Conservation (phyloP, 2,797 vertebrate genomes). For the Cossypha heuglini region DNA sequence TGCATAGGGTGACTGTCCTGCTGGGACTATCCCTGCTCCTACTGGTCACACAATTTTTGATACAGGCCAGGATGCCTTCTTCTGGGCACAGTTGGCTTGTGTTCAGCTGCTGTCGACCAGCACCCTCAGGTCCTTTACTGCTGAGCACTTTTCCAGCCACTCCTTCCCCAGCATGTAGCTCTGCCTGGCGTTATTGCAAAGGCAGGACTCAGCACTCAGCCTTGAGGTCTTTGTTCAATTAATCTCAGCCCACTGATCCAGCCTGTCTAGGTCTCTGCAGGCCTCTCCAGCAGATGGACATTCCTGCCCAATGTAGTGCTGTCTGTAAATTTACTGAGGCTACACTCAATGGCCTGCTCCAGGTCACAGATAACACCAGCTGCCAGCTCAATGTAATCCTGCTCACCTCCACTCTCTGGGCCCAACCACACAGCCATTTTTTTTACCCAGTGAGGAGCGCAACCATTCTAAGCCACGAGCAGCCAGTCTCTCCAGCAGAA, state of each 20-base stretch:
- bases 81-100: neutral
- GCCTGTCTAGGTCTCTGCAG: neutral
- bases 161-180: neutral
- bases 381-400: neutral
- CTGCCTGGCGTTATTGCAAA: neutral
- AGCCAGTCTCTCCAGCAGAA: neutral
- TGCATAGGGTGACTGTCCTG: neutral
- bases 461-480: neutral
- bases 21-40: neutral
- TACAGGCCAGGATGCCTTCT: neutral
- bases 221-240: neutral
- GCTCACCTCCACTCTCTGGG: neutral
- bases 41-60: neutral
- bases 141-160: neutral
- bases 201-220: neutral
- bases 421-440: neutral
- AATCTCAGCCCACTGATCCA: neutral
- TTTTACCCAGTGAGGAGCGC: neutral
- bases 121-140: neutral
- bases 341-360: too few species aligned
- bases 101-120: neutral
- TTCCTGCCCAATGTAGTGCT: accelerated
- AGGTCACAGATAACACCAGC: neutral
- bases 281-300: neutral
- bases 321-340: neutral